phyloP scores from a whole-genome alignment of 92 coral and sea anemone species.

The Parazoanthus swiftii region DNA sequence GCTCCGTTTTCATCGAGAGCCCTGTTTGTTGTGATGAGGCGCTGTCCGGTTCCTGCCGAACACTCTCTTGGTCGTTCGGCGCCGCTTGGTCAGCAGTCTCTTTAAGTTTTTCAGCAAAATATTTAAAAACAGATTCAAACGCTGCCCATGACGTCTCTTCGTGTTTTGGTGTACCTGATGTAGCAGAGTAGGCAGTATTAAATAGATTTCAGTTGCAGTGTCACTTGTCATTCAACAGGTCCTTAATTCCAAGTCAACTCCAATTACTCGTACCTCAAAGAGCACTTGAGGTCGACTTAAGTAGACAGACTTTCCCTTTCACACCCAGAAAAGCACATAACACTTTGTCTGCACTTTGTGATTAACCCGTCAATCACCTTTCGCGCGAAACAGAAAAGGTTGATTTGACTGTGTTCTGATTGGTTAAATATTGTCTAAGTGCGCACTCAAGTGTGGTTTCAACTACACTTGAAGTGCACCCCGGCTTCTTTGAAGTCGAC shows the following conservation, averaged over 20 bases:
- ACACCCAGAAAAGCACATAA: no score
- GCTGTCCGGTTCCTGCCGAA: background rate
- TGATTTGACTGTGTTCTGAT: no score
- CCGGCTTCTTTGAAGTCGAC: no score
- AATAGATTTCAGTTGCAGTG: background rate
- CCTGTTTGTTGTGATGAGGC: background rate
- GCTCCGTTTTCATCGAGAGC: background rate
- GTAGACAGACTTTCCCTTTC: no score
- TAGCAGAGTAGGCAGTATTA: background rate
- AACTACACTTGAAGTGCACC: no score
- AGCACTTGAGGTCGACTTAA: no score
- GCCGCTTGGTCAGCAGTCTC: background rate
- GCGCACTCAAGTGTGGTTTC: no score
- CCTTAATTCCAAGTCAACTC: no score
- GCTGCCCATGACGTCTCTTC: constrained; percentile 87
- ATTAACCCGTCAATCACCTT: no score
- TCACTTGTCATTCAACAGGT: background rate
- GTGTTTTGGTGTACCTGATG: constrained; percentile 75
- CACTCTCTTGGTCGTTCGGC: background rate
- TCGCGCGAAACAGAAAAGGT: no score
- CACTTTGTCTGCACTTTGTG: no score
- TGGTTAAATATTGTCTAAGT: no score
- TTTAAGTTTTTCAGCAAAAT: constrained; percentile 65
- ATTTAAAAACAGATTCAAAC: constrained; percentile 82
- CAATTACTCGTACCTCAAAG: background rate